These are phyloP conservation scores for Drosophila tani DNA, from an alignment of 1,140 invertebrate genomes.

Conservation along the genomic window DNA sequence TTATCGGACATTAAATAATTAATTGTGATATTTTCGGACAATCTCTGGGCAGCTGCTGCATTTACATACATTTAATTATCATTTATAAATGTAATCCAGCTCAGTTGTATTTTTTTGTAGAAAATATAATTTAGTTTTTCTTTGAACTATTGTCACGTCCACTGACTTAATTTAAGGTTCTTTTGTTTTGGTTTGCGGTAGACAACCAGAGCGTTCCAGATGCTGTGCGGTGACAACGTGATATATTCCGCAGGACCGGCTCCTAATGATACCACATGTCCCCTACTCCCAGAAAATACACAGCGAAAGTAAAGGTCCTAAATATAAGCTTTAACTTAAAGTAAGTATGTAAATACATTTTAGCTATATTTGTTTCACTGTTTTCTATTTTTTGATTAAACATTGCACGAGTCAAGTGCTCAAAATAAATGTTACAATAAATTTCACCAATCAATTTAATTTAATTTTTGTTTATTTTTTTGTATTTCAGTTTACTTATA, in stretches of 20 bases:
- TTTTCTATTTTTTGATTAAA: no score
- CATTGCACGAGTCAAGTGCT: no score
- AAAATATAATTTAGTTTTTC: neutral
- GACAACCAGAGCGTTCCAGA: constrained; percentile 44
- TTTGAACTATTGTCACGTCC: neutral
- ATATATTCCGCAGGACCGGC: constrained; percentile 9
- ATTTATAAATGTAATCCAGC: no score
- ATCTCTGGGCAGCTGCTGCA: neutral
- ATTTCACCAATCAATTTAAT: no score
- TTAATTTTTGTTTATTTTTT: neutral
- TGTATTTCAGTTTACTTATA: no score
- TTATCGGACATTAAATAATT: constrained; percentile 14
- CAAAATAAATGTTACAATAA: no score
- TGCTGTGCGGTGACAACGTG: constrained; percentile 18
- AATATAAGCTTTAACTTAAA: no score
- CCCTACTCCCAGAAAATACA: neutral
- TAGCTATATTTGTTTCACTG: no score
- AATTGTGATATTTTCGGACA: neutral
- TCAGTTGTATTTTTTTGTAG: neutral
- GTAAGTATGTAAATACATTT: no score
- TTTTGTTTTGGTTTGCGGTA: constrained; percentile 21
- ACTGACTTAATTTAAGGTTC: constrained; percentile 5
- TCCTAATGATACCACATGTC: constrained; percentile 49
- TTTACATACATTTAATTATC: neutral
- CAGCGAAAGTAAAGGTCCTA: neutral